A percentile compares a stretch with the other conserved stretches of the same genome.
These are phyloP conservation scores for Podocnemis expansa DNA, from an alignment of 2,113 vertebrate species.

Conservation along the genomic window DNA sequence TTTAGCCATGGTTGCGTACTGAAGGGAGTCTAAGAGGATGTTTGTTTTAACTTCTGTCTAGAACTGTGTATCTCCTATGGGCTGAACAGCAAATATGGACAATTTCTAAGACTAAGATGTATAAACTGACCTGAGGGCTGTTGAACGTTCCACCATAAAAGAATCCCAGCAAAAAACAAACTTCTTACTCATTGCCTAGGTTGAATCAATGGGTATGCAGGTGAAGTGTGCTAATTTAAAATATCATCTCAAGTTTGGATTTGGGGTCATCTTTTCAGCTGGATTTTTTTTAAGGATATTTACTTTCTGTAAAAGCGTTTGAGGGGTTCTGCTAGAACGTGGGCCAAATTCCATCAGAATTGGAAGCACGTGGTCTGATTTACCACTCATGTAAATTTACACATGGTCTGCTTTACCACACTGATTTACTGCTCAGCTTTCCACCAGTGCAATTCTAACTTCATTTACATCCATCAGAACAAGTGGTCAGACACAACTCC, in stretches of 20 bases:
- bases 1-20: slow-evolving; percentile 71
- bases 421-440: neutral
- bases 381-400: no score
- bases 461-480: neutral
- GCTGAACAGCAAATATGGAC: neutral
- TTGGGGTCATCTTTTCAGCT: neutral
- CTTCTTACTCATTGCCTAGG: neutral
- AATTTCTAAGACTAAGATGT: neutral
- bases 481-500: neutral
- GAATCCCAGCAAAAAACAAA: no score
- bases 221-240: rapidly evolving
- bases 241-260: neutral
- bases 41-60: slow-evolving; percentile 58
- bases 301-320: neutral
- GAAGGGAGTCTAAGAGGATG: slow-evolving; percentile 52
- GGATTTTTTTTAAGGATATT: neutral
- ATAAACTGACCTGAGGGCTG: neutral
- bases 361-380: neutral
- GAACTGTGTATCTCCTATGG: slow-evolving; percentile 35
- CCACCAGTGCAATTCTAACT: neutral
- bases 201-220: neutral
- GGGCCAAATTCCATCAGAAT: neutral
- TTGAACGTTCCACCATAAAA: neutral
- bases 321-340: neutral
- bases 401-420: neutral